Conservation (phyloP, 2,888 invertebrate genomes). For the Sarcophaga subvicina region DNA sequence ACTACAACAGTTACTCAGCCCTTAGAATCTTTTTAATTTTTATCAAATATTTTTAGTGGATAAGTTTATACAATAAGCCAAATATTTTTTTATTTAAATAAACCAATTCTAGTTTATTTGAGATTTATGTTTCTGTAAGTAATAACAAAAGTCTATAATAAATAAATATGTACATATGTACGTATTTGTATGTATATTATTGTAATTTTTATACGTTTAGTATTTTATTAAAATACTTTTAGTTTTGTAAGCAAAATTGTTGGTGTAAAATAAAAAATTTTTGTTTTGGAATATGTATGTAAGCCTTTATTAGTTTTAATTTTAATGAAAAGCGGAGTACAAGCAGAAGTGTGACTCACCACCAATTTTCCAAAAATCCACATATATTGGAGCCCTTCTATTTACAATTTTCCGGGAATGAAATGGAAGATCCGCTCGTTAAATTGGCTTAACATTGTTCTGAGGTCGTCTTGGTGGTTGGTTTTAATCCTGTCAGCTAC, state of each 20-base stretch:
- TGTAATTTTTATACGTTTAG: background rate
- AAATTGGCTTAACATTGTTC: too few species aligned
- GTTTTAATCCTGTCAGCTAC: too few species aligned
- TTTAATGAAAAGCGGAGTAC: too few species aligned
- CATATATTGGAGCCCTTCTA: too few species aligned
- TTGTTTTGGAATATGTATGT: constrained; percentile 23
- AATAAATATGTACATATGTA: background rate
- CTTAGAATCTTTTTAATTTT: constrained; percentile 62
- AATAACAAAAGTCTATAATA: background rate
- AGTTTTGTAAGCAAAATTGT: constrained; percentile 40
- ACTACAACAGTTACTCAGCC: constrained; percentile 61
- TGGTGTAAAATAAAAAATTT: constrained; percentile 45
- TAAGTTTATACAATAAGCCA: constrained; percentile 45
- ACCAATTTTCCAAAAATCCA: too few species aligned
- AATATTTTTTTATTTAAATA: constrained; percentile 33
- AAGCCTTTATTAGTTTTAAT: background rate
- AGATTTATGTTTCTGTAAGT: constrained; percentile 36
- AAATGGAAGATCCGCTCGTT: too few species aligned
- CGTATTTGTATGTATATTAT: background rate
- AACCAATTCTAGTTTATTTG: constrained; percentile 41
- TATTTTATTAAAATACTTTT: background rate
- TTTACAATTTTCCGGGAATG: too few species aligned
- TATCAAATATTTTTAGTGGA: constrained; percentile 17
- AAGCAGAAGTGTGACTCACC: too few species aligned
- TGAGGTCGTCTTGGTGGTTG: too few species aligned